These are phyloP conservation scores for Xanthia togata DNA, from an alignment of 2,888 invertebrate genomes.

Conservation along the genomic window DNA sequence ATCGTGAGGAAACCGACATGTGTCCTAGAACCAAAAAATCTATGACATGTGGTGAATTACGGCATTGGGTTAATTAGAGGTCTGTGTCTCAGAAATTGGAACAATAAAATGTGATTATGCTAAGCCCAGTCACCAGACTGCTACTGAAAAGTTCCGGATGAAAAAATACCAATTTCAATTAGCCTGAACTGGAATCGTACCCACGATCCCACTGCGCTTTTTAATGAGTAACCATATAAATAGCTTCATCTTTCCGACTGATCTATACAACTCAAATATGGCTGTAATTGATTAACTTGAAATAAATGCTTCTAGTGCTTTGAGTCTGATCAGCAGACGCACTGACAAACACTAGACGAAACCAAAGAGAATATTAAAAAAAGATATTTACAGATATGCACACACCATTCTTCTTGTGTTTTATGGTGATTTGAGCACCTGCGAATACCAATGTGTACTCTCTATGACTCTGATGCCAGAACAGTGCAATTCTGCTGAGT, in stretches of 20 bases:
- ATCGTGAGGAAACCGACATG: not conserved
- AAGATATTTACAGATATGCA: constrained; percentile 15
- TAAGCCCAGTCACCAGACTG: not conserved
- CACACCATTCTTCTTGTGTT: constrained; percentile 1
- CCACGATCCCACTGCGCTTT: not conserved
- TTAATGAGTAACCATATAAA: not conserved
- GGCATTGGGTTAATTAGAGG: no score
- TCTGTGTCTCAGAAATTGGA: not conserved
- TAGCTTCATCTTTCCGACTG: not conserved
- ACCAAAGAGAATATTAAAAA: no score
- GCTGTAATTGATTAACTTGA: not conserved
- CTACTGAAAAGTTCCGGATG: not conserved
- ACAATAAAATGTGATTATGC: not conserved
- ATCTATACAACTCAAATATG: not conserved
- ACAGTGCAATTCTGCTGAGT: not conserved
- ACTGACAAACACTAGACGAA: not conserved
- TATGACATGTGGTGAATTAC: not conserved
- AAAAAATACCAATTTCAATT: not conserved
- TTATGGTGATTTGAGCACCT: not conserved
- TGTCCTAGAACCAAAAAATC: not conserved
- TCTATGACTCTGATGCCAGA: not conserved
- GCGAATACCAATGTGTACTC: not conserved
- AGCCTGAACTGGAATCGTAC: not conserved
- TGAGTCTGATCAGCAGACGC: not conserved
- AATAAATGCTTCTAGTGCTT: not conserved